These are phyloP conservation scores for Agapornis roseicollis DNA, from an alignment of 2,113 vertebrate genomes.

Conservation along the genomic window DNA sequence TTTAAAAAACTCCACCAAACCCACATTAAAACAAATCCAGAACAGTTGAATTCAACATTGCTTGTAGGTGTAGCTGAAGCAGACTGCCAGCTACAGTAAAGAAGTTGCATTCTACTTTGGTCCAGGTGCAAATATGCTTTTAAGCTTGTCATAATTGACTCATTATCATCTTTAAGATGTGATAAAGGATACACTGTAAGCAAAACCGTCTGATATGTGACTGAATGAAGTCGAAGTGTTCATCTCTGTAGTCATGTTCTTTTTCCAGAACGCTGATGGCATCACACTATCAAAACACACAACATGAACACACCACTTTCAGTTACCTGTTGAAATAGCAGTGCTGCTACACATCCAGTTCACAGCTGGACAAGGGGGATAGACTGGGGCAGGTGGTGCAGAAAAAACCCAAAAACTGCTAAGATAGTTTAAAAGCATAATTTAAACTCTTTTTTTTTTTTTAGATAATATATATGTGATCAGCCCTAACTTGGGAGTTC, in stretches of 20 bases:
- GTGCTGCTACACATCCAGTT: neutral
- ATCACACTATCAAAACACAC: slow-evolving; percentile 85
- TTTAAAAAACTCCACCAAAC: neutral
- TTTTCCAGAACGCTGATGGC: slow-evolving; percentile 96
- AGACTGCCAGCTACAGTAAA: neutral
- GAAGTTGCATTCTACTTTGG: neutral
- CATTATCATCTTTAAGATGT: neutral
- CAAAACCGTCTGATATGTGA: slow-evolving; percentile 94
- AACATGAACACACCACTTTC: neutral
- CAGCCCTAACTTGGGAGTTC: neutral
- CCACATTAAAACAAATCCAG: neutral
- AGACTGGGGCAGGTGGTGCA: neutral
- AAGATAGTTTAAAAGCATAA: neutral
- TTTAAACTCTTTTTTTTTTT: neutral
- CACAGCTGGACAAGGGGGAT: neutral
- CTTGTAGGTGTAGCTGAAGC: neutral
- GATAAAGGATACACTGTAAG: slow-evolving; percentile 94
- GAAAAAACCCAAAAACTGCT: neutral
- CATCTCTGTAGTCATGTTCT: slow-evolving; percentile 98
- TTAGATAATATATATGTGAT: neutral
- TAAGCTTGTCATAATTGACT: neutral
- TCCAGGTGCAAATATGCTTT: neutral
- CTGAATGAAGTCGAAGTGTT: slow-evolving; percentile 98
- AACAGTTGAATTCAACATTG: neutral
- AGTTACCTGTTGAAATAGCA: neutral